Conservation (phyloP, 1,140 invertebrate genomes). For the Leptoteleia sp. region DNA sequence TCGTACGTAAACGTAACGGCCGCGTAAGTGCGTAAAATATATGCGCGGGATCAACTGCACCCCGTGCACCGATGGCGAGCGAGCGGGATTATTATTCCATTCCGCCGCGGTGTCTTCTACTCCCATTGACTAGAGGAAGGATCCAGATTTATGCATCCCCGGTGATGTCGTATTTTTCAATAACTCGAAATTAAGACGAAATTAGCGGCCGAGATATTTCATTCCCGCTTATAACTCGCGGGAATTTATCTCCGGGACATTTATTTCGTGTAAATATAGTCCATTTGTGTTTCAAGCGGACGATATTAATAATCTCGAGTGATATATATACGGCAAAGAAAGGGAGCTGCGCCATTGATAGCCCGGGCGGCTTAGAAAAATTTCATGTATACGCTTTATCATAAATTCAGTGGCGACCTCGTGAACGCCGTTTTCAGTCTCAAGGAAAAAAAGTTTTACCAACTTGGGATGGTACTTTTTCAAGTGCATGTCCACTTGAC, state of each 20-base stretch:
- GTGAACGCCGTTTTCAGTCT: too few species aligned
- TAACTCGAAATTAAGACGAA: constrained; percentile 42
- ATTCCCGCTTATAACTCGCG: constrained; percentile 12
- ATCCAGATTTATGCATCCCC: constrained; percentile 42
- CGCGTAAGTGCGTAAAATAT: constrained; percentile 59
- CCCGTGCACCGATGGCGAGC: background rate
- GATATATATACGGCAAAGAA: too few species aligned
- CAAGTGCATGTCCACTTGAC: too few species aligned
- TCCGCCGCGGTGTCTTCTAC: constrained; percentile 18
- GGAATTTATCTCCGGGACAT: constrained; percentile 29
- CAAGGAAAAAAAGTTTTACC: too few species aligned
- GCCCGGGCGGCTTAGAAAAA: too few species aligned
- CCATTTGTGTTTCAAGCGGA: constrained; percentile 20
- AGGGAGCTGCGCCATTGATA: too few species aligned
- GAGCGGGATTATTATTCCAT: constrained; percentile 37
- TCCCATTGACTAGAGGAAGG: constrained; percentile 19
- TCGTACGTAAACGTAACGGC: constrained; percentile 58
- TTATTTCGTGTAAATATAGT: constrained; percentile 44
- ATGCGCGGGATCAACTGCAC: constrained; percentile 29
- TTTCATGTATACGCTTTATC: too few species aligned
- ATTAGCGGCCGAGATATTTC: constrained; percentile 33
- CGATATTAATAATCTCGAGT: constrained; percentile 13
- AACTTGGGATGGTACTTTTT: too few species aligned
- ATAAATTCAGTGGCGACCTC: too few species aligned
- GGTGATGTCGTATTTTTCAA: constrained; percentile 40